Evolutionary conservation across 2,888 invertebrate species (phyloP).

Genomic region (Rambutsinella grinnellia): DNA sequence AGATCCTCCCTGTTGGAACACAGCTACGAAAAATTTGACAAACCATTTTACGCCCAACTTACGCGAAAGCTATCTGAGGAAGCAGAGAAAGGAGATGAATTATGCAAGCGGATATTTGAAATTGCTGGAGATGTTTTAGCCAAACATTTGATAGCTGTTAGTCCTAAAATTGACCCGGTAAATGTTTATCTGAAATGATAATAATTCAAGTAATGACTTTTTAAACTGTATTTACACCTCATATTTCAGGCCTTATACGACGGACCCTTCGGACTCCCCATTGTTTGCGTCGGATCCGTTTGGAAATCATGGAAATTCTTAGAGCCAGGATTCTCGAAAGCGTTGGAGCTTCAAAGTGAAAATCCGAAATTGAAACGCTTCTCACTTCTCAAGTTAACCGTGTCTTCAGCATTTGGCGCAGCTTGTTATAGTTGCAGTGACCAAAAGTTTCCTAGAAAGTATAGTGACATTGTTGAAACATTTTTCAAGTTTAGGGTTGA

Average conservation of each 20-base stretch:
- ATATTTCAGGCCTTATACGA: slow-evolving; percentile 71
- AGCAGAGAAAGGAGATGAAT: slow-evolving; percentile 79
- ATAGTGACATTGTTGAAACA: slow-evolving; percentile 48
- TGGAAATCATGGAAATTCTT: slow-evolving; percentile 93
- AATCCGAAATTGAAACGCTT: slow-evolving; percentile 67
- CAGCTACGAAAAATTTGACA: slow-evolving; percentile 80
- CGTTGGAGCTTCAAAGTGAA: slow-evolving; percentile 69
- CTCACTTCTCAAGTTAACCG: slow-evolving; percentile 78
- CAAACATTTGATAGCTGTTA: slow-evolving; percentile 76
- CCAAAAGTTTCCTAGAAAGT: slow-evolving; percentile 39
- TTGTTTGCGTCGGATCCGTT: slow-evolving; percentile 95
- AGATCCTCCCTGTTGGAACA: slow-evolving; percentile 67
- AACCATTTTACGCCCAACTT: slow-evolving; percentile 81
- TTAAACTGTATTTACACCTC: slow-evolving; percentile 7
- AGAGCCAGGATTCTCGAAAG: slow-evolving; percentile 77
- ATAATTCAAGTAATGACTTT: neutral
- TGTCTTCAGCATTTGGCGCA: slow-evolving; percentile 87
- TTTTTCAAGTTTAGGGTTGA: slow-evolving; percentile 8
- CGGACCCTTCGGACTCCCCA: slow-evolving; percentile 75
- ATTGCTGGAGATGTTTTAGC: slow-evolving; percentile 79
- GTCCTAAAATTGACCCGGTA: slow-evolving; percentile 75
- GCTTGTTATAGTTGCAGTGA: slow-evolving; percentile 70
- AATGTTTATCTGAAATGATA: slow-evolving; percentile 57
- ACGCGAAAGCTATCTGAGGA: slow-evolving; percentile 80
- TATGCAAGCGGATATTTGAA: slow-evolving; percentile 79